Evolutionary conservation across 2,888 invertebrate species (phyloP).

Genomic region (Agrypnus murinus): DNA sequence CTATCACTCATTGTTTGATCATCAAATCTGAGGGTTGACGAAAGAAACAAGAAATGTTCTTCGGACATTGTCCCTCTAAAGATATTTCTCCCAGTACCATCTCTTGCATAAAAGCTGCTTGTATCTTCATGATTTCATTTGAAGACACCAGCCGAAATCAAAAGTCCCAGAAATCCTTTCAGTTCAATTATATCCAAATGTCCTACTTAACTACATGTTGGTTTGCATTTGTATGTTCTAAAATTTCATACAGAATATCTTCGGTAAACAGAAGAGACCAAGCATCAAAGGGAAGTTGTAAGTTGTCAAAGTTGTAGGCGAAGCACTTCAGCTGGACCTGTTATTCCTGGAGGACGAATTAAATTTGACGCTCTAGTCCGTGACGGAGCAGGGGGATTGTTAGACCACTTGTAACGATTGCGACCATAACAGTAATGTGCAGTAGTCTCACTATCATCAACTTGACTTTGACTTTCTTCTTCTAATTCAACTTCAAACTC

Average conservation of each 20-base stretch:
- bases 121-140: constrained; percentile 28
- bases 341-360: constrained; percentile 15
- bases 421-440: too few relatives aligned
- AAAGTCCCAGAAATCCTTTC: neutral
- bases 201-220: neutral
- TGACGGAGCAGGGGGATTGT: neutral
- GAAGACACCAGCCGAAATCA: constrained; percentile 6
- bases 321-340: constrained; percentile 17
- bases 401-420: too few relatives aligned
- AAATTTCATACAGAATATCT: constrained; percentile 32
- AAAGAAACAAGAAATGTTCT: neutral
- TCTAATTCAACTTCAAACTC: too few relatives aligned
- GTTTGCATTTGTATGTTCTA: constrained; percentile 26
- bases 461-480: too few relatives aligned
- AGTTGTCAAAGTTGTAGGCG: neutral
- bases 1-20: neutral
- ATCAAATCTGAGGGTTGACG: neutral
- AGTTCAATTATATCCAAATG: neutral
- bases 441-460: too few relatives aligned
- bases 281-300: constrained; percentile 21
- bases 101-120: constrained; percentile 30
- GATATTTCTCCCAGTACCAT: constrained; percentile 29
- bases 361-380: constrained; percentile 23
- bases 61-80: too few relatives aligned
- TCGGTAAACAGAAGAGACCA: constrained; percentile 33